Evolutionary conservation across 1,140 invertebrate genomes (phyloP).

Genomic region (Physella acuta): DNA sequence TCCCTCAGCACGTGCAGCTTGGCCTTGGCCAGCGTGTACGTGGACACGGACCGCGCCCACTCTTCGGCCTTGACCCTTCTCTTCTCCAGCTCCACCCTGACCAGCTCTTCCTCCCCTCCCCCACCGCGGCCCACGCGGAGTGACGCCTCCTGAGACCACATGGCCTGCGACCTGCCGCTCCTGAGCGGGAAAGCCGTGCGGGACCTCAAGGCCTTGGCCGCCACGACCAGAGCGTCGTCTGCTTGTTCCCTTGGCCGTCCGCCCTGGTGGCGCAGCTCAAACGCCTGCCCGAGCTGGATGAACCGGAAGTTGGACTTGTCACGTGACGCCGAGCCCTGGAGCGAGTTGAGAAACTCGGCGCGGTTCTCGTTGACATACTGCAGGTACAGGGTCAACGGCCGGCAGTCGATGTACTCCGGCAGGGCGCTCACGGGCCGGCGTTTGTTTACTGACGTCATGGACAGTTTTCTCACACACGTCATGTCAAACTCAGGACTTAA

Average conservation of each 20-base stretch:
- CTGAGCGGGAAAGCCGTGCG: background rate
- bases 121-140: background rate
- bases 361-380: conserved; percentile 46
- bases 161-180: background rate
- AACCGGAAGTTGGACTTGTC: conserved; percentile 24
- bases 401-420: conserved; percentile 30
- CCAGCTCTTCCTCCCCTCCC: conserved; percentile 25
- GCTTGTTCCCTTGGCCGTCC: conserved; percentile 5
- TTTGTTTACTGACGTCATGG: no score
- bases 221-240: conserved; percentile 20
- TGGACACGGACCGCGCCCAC: conserved; percentile 39
- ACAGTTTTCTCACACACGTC: no score
- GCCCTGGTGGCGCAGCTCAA: conserved; percentile 36
- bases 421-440: conserved; percentile 16
- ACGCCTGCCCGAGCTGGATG: conserved; percentile 35
- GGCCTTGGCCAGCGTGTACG: conserved; percentile 35
- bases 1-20: conserved; percentile 39
- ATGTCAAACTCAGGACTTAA: background rate
- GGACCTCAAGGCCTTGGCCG: conserved; percentile 20
- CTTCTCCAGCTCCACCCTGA: conserved; percentile 45
- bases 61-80: conserved; percentile 38
- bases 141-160: background rate
- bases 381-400: conserved; percentile 40
- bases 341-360: conserved; percentile 38
- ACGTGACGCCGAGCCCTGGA: conserved; percentile 20